Conservation (phyloP, 2,888 invertebrate genomes). For the Amiota mariae region DNA sequence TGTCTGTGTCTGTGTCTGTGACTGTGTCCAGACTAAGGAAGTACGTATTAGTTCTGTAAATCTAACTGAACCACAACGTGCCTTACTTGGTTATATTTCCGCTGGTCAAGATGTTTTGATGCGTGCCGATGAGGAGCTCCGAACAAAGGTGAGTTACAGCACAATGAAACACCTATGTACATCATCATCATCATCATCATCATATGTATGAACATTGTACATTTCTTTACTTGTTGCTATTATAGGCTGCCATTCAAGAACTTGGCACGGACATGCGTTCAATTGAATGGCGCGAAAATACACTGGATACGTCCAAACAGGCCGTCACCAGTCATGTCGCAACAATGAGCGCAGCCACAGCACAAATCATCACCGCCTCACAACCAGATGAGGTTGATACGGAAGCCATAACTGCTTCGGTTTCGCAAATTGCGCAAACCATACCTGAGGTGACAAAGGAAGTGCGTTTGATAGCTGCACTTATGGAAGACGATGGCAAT, state of each 20-base stretch:
- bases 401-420: conserved; percentile 96
- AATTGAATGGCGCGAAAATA: conserved; percentile 94
- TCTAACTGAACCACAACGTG: conserved; percentile 92
- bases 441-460: conserved; percentile 95
- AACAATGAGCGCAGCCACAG: conserved; percentile 99
- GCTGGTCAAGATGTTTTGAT: conserved; percentile 91
- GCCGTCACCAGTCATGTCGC: conserved; percentile 97
- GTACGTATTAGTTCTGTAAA: conserved; percentile 85
- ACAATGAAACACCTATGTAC: no score
- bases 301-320: conserved; percentile 95
- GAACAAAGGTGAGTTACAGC: conserved; percentile 72
- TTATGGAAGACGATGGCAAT: conserved; percentile 90
- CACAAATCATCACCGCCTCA: conserved; percentile 94
- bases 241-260: conserved; percentile 79
- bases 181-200: not conserved
- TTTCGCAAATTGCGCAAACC: conserved; percentile 96
- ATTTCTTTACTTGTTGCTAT: conserved; percentile 7
- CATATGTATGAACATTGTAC: not conserved
- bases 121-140: conserved; percentile 86
- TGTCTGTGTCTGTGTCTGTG: conserved; percentile 19
- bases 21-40: conserved; percentile 73
- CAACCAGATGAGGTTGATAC: conserved; percentile 94
- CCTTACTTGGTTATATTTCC: conserved; percentile 91
- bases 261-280: conserved; percentile 89
- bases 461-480: conserved; percentile 86